These are phyloP conservation scores for Gerris lacustris DNA, from an alignment of 2,888 invertebrate species.

Conservation along the genomic window DNA sequence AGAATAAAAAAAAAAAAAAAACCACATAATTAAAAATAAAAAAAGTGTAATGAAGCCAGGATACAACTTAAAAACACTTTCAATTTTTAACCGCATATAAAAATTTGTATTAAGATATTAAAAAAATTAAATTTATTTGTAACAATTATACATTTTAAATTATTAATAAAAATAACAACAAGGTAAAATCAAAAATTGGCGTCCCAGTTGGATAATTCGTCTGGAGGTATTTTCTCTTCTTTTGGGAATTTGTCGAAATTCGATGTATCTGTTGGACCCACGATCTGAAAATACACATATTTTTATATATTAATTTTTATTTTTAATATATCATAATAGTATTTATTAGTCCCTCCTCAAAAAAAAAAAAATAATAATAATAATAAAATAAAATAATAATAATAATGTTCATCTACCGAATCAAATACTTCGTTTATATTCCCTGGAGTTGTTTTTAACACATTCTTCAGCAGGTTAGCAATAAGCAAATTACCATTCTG, in stretches of 20 bases:
- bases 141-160: neutral
- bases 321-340: slow-evolving; percentile 9
- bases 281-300: slow-evolving; percentile 38
- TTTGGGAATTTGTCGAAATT: slow-evolving; percentile 57
- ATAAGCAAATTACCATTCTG: no score
- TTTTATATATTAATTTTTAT: slow-evolving; percentile 6
- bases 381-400: slow-evolving; percentile 7
- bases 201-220: slow-evolving; percentile 59
- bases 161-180: neutral
- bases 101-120: no score
- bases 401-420: neutral
- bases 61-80: no score
- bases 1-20: no score
- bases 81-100: no score
- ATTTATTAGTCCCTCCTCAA: no score
- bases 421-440: neutral
- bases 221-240: slow-evolving; percentile 52
- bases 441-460: no score
- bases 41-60: no score
- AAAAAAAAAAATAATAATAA: no score
- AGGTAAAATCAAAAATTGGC: slow-evolving; percentile 45
- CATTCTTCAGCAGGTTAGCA: no score
- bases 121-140: no score
- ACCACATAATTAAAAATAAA: no score
- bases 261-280: slow-evolving; percentile 50